Base-by-base conservation (phyloP, 2,113 vertebrate species). In the Electrona antarctica region DNA sequence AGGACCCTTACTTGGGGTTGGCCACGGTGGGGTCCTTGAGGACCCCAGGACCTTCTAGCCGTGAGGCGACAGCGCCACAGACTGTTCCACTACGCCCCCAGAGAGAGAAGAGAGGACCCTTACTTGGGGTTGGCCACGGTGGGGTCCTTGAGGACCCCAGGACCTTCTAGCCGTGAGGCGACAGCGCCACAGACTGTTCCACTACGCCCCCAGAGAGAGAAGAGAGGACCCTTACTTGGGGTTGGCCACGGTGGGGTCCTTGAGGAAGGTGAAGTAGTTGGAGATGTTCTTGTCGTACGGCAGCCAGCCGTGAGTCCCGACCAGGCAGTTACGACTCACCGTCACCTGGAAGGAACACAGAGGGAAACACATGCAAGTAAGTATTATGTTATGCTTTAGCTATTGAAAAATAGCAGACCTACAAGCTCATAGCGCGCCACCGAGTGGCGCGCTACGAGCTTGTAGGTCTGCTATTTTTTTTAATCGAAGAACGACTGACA, bases 231-330 rank as follows among this genome's bases (percentile, higher is more conserved):
- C 96, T 96, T 90, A 98, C 97, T 97, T 99, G 77, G 92, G 89
- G 91, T 95, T 97, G 86, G 95, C 93, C 69, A 98, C 96, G 7
- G 96, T 96, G 79, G 96, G 96, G 89, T 99, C 97, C 83, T 91
- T 98, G 73, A 97, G 95, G 89, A 99, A 99, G 21, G 97, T 99
- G 88, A 98, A 99, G 88, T 99, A 98, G 93, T 98, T 99, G 88
- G 96, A 98, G 85, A 98, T 98, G 85, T 93, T 97, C 92, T 94
- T 96, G 78, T 99, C 97, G 57, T 98, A 99, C 62, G 97, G 95
- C 69, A 99, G 92, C 97, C 97, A 99, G 47, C 97, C 97, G 13
- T 99, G 97, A 21, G 94, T 97, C 86, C 97, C 97, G 67, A 98
- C 89, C 83, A 98, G 56, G 9, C 92, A 95, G 84, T 95, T 97